phyloP scores from a whole-genome alignment of 2,888 invertebrate genomes.

The Oxytorus armatus region DNA sequence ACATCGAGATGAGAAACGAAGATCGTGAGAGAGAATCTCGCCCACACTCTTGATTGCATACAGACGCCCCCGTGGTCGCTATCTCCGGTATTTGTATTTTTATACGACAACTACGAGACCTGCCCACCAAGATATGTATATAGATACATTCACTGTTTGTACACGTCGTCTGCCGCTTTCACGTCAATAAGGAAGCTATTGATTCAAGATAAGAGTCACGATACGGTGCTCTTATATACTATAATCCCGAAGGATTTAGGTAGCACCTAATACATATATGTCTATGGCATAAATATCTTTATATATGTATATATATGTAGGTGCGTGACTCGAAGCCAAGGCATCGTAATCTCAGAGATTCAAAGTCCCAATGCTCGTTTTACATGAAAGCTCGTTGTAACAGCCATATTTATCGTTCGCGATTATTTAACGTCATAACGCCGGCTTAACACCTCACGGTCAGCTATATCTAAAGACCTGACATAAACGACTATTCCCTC shows the following conservation, averaged over 20 bases:
- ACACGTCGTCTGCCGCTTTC: slow-evolving; percentile 42
- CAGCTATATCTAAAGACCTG: slow-evolving; percentile 38
- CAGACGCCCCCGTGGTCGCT: slow-evolving; percentile 60
- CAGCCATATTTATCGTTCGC: slow-evolving; percentile 35
- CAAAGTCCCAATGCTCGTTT: slow-evolving; percentile 26
- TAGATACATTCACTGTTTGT: slow-evolving; percentile 24
- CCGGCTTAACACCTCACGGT: slow-evolving; percentile 60
- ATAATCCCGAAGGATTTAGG: slow-evolving; percentile 43
- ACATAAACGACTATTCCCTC: slow-evolving; percentile 20
- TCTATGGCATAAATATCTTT: not conserved
- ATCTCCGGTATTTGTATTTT: slow-evolving; percentile 70
- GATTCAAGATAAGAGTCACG: slow-evolving; percentile 73
- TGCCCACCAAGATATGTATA: slow-evolving; percentile 57
- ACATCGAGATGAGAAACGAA: slow-evolving; percentile 37
- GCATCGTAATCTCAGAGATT: slow-evolving; percentile 37
- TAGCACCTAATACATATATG: slow-evolving; percentile 12
- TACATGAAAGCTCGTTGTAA: slow-evolving; percentile 6
- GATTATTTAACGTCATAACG: slow-evolving; percentile 59
- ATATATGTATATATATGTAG: slow-evolving; percentile 4
- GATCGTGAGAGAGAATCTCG: slow-evolving; percentile 64
- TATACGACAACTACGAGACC: slow-evolving; percentile 66
- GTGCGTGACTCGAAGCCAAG: slow-evolving; percentile 24
- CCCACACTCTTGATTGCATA: slow-evolving; percentile 63
- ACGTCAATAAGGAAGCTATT: slow-evolving; percentile 76
- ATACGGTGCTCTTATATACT: slow-evolving; percentile 32